Base-by-base conservation (phyloP, 2,113 vertebrate genomes). In the Hyaena hyaena region DNA sequence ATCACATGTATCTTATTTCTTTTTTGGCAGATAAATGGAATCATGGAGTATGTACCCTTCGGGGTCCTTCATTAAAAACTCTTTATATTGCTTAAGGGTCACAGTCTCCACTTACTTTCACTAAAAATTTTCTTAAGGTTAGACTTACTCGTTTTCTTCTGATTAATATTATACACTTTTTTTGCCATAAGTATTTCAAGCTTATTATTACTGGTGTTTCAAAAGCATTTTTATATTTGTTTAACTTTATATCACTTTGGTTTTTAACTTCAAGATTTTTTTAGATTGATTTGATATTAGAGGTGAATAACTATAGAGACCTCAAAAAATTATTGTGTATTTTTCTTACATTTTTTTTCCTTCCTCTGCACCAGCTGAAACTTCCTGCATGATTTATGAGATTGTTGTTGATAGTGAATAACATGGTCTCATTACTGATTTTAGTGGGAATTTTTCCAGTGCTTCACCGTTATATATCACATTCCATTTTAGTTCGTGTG, bases 101-200 rank as follows among this genome's bases (percentile, higher is more conserved):
- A 61, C 4, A 0, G 8, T 80, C 16, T 53, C 50, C 31, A 85
- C 66, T 92, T 74, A 69, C 43, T 50, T 43, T 43, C 28, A 58
- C 28, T 77, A 68, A 88, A n/a, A 6, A 2, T 76, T 96, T 93
- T 88, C 71, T 83, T 31, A n/a, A 79, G 11, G 4, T 33, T 74
- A 63, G 5, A 48, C 4, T 39, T 58, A n/a, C n/a, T 81, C n/a
- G 33, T 77, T 89, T 58, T 8, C 19, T 84, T 93, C 84, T 71
- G 39, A 84, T 55, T 82, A 69, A n/a, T 61, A 5, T 68, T 31
- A 39, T 53, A 55, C 65, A 82, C 50, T 17, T 26, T 69, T 33
- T n/a, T 94, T 82, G 33, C 15, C 31, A 68, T 61, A 94, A 71
- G n/a, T 93, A 65, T 81, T 91, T 85, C 31, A 90, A 84, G 71